Evolutionary conservation across 2,888 invertebrate species (phyloP).

Genomic region (Fragum whitleyi): DNA sequence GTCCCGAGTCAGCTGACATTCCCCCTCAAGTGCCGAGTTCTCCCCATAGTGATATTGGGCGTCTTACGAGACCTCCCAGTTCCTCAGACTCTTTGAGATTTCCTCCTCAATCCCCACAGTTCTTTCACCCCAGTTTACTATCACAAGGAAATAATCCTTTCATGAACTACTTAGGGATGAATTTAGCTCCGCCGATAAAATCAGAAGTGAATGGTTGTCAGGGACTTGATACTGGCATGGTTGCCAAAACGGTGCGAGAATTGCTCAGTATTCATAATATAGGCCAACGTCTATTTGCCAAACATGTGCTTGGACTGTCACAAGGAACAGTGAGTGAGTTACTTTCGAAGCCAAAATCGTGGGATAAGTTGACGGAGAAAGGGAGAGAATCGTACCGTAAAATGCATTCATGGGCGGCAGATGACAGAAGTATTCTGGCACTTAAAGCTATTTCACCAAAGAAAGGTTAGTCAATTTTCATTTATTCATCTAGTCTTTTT

Average conservation of each 20-base stretch:
- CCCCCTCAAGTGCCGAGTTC: conserved; percentile 63
- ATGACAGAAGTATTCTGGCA: conserved; percentile 98
- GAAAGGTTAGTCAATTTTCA: conserved; percentile 85
- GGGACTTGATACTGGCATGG: conserved; percentile 95
- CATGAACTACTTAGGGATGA: conserved; percentile 65
- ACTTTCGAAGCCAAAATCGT: conserved; percentile 99
- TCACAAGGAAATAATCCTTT: conserved; percentile 63
- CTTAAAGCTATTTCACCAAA: conserved; percentile 96
- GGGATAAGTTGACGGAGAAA: conserved; percentile 99
- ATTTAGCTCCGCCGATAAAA: conserved; percentile 54
- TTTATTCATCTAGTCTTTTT: no score
- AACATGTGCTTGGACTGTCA: conserved; percentile 96
- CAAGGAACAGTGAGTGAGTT: conserved; percentile 99
- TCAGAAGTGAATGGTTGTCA: conserved; percentile 86
- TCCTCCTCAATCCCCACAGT: conserved; percentile 67
- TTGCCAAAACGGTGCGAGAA: conserved; percentile 96
- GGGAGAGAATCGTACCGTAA: conserved; percentile 99
- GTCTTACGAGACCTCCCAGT: conserved; percentile 54
- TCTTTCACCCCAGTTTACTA: conserved; percentile 60
- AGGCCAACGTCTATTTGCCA: conserved; percentile 99
- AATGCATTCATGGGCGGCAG: conserved; percentile 99
- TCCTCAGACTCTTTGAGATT: conserved; percentile 56
- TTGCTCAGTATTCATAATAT: conserved; percentile 98
- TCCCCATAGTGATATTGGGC: conserved; percentile 52
- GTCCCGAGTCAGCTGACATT: conserved; percentile 57